These are phyloP conservation scores for Silvanus unidentatus DNA, from an alignment of 2,888 invertebrate genomes.

Conservation along the genomic window DNA sequence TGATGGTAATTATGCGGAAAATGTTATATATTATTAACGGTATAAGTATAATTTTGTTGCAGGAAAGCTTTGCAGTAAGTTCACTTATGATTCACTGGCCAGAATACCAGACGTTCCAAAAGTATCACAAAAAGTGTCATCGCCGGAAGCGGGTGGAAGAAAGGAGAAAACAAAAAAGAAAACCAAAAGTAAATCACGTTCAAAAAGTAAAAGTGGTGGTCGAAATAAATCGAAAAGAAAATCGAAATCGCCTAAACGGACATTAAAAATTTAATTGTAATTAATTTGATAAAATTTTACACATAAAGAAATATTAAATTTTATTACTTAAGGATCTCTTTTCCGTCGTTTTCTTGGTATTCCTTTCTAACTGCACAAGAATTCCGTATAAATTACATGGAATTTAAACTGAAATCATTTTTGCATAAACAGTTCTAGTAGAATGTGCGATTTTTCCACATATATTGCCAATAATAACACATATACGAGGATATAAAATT, in stretches of 20 bases:
- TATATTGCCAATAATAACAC: no score
- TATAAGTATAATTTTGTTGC: constrained; percentile 19
- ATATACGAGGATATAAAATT: neutral
- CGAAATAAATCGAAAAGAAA: constrained; percentile 39
- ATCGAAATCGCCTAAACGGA: constrained; percentile 25
- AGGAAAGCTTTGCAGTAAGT: constrained; percentile 52
- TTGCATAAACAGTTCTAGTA: no score
- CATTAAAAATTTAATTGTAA: no score
- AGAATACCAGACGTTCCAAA: constrained; percentile 42
- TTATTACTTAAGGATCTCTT: no score
- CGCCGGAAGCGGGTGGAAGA: constrained; percentile 42
- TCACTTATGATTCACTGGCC: constrained; percentile 54
- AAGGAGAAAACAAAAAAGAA: constrained; percentile 32
- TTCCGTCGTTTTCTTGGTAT: no score
- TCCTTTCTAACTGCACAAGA: no score
- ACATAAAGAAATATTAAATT: no score
- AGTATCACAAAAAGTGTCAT: constrained; percentile 34
- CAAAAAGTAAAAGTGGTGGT: constrained; percentile 34
- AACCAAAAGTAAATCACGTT: constrained; percentile 29
- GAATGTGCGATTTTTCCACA: no score
- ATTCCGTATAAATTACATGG: no score
- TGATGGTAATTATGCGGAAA: constrained; percentile 49
- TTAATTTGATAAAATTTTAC: no score
- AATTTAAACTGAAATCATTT: no score
- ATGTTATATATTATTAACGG: neutral